phyloP scores from a whole-genome alignment of 2,797 vertebrate species.

The Choloepus didactylus region DNA sequence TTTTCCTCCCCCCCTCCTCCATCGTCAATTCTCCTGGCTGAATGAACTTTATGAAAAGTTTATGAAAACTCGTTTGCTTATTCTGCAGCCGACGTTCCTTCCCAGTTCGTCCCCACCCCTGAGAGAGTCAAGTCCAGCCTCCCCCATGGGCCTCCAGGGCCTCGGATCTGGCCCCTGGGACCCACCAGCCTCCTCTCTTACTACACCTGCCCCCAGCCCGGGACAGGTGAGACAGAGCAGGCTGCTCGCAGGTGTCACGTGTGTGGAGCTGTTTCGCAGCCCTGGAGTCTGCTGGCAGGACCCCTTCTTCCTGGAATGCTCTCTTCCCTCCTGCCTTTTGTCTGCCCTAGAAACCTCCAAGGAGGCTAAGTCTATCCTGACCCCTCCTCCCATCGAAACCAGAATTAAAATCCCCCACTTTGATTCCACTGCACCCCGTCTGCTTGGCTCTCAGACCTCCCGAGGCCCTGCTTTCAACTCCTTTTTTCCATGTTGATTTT shows the following conservation, averaged over 20 bases:
- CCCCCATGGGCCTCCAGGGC: neutral
- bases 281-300: neutral
- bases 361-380: neutral
- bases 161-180: neutral
- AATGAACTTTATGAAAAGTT: neutral
- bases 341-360: neutral
- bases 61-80: neutral
- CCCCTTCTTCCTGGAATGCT: neutral
- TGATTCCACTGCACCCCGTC: too few relatives aligned
- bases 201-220: too few relatives aligned
- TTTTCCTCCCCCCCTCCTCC: neutral
- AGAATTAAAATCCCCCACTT: neutral
- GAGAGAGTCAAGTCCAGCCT: neutral
- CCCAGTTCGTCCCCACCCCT: neutral
- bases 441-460: neutral
- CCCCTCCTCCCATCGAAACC: too few relatives aligned
- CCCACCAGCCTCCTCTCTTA: neutral
- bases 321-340: neutral
- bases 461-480: fast-evolving
- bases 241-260: too few relatives aligned
- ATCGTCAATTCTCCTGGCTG: neutral
- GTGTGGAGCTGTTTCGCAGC: neutral
- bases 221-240: too few relatives aligned
- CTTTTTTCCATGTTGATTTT: neutral
- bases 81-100: neutral